Base-by-base conservation (phyloP, 2,797 vertebrate genomes). In the Dendrocincla tyrannina region DNA sequence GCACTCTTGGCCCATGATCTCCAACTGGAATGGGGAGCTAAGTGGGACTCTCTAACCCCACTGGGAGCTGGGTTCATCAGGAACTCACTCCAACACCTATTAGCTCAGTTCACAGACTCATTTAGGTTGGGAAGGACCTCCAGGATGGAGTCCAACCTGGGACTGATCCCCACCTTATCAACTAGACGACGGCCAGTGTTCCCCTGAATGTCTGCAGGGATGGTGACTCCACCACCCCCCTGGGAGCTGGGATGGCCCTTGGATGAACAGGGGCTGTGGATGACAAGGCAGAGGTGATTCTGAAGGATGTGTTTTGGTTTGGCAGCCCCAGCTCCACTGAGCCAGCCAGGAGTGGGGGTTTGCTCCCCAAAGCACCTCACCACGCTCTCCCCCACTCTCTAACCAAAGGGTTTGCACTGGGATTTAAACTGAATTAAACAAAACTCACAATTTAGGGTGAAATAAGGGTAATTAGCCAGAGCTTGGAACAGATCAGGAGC, bases 11-110 rank as follows among this genome's bases (percentile, higher is more conserved):
- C 55, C 82, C 56, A 10, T 6, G 5, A 1, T 11, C 39, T 35
- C 39, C 10, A 5, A 0, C 41, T 2, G 16, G 2, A 10, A 5
- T 0, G 22, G 58, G 0, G 13, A n/a, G 70, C 0, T 13, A 28
- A 7, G 9, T 1, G 1, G 74, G 39, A 44, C 8, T 56, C 23
- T 1, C 30, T 2, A 52, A 52, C 6, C 50, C 10, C 50, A 52
- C 5, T 30, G 50, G 50, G 28, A 52, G 28, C 28, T 52, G 50
- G 28, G 47, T 18, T 30, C 50, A 30, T 18, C 50, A 30, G 11
- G 50, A 52, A 30, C 50, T 52, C 17, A 11, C 28, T 30, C 50
- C 50, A 52, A 17, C 50, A 11, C 17, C 50, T 18, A 2, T 28
- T 18, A 25, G 28, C 8, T 30, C 50, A 18, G 17, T 18, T 52